A percentile compares a stretch with the other conserved stretches of the same genome.
Conservation (phyloP, 2,797 vertebrate species). For the Acanthornis magna region DNA sequence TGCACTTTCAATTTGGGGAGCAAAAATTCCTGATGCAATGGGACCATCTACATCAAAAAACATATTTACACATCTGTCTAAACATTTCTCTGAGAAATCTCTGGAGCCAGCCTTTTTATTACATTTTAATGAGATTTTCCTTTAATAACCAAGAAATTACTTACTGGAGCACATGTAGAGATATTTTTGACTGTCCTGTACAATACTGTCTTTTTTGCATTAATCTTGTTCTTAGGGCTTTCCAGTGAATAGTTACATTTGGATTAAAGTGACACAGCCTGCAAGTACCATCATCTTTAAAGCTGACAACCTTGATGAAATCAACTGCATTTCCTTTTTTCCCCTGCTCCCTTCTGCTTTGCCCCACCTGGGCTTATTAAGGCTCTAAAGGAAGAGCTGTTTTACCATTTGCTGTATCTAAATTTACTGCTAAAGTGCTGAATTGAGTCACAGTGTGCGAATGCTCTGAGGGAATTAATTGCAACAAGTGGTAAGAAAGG, state of each 20-base stretch:
- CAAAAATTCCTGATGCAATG: neutral
- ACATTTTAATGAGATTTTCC: slow-evolving; percentile 40
- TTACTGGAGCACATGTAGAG: neutral
- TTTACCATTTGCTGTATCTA: neutral
- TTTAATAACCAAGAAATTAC: neutral
- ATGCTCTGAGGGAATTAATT: neutral
- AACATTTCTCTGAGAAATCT: slow-evolving; percentile 14
- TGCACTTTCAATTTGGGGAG: slow-evolving; percentile 29
- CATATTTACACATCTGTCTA: slow-evolving; percentile 57
- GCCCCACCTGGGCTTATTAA: neutral
- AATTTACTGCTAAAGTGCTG: neutral
- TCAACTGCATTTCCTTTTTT: neutral
- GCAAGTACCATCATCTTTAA: neutral
- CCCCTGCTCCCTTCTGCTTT: neutral
- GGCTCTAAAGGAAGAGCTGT: neutral
- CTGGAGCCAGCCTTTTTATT: slow-evolving; percentile 11
- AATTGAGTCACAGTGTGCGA: neutral
- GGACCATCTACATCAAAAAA: neutral
- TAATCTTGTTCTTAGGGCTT: neutral
- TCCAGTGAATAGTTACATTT: neutral
- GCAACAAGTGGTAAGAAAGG: neutral
- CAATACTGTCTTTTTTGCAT: neutral
- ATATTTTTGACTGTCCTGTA: neutral
- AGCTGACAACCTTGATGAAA: neutral
- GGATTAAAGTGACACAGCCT: neutral